Evolutionary conservation across 2,888 invertebrate species (phyloP).

Genomic region (Magallana nippona): DNA sequence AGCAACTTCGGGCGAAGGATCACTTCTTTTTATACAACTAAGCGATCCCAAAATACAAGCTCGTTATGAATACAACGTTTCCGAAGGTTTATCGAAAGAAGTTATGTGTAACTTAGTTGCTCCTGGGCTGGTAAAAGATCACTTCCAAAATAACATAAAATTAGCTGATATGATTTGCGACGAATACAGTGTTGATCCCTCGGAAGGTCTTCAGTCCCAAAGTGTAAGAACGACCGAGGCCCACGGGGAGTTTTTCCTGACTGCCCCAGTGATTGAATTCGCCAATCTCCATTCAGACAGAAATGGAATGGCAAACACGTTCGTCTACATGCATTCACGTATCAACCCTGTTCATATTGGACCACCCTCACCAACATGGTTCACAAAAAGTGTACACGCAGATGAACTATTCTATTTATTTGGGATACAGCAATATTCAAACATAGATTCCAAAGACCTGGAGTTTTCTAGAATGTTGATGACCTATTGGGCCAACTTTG

Average conservation of each 20-base stretch:
- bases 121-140: neutral
- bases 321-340: neutral
- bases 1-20: slow-evolving; percentile 96
- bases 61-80: neutral
- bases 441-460: slow-evolving; percentile 90
- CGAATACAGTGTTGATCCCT: slow-evolving; percentile 15
- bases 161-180: neutral
- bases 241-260: slow-evolving; percentile 11
- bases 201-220: slow-evolving; percentile 9
- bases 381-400: slow-evolving; percentile 68
- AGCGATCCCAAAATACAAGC: neutral
- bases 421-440: slow-evolving; percentile 68
- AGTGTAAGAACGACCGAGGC: slow-evolving; percentile 18
- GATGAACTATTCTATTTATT: slow-evolving; percentile 64
- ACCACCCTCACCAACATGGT: slow-evolving; percentile 64
- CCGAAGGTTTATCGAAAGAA: slow-evolving; percentile 5
- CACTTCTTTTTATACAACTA: slow-evolving; percentile 72
- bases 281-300: neutral
- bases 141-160: neutral
- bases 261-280: slow-evolving; percentile 3
- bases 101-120: slow-evolving; percentile 4
- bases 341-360: slow-evolving; percentile 55
- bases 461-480: slow-evolving; percentile 91
- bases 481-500: slow-evolving; percentile 97
- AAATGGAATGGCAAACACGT: neutral